Percentiles rank a stretch among this genome's conserved stretches.
Conservation (phyloP, 2,888 invertebrate species). For the Magallana nippona region DNA sequence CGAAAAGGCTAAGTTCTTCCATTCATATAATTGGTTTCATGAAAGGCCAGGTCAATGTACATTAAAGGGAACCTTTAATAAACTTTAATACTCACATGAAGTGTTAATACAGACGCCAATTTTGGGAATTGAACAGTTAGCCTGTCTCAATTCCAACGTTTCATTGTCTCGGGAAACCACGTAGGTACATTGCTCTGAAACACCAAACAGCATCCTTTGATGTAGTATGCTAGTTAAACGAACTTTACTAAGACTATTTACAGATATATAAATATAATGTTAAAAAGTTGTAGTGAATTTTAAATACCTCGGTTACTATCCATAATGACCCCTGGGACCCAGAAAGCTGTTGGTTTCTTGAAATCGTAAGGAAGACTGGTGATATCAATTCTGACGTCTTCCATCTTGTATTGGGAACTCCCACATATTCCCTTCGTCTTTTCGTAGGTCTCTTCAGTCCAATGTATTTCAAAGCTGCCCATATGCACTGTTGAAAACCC, state of each 20-base stretch:
- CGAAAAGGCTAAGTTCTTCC: too few species aligned
- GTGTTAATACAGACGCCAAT: slow-evolving; percentile 13
- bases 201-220: not conserved
- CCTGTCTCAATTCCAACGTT: not conserved
- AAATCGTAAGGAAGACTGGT: not conserved
- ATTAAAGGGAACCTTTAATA: too few species aligned
- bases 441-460: not conserved
- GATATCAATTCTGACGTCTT: not conserved
- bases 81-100: not conserved
- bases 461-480: not conserved
- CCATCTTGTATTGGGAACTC: not conserved
- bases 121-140: not conserved
- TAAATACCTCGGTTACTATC: not conserved
- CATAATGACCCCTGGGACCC: not conserved
- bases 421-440: not conserved
- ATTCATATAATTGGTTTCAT: too few species aligned
- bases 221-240: too few species aligned
- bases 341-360: not conserved
- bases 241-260: too few species aligned
- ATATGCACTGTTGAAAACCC: not conserved
- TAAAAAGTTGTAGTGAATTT: too few species aligned
- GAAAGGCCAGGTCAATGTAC: too few species aligned
- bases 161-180: slow-evolving; percentile 7
- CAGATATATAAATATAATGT: too few species aligned
- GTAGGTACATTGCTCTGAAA: slow-evolving; percentile 1